A percentile compares a stretch with the other conserved stretches of the same genome.
Evolutionary conservation across 2,113 vertebrate species (phyloP).

Genomic region (Myrmophylax atrothorax): DNA sequence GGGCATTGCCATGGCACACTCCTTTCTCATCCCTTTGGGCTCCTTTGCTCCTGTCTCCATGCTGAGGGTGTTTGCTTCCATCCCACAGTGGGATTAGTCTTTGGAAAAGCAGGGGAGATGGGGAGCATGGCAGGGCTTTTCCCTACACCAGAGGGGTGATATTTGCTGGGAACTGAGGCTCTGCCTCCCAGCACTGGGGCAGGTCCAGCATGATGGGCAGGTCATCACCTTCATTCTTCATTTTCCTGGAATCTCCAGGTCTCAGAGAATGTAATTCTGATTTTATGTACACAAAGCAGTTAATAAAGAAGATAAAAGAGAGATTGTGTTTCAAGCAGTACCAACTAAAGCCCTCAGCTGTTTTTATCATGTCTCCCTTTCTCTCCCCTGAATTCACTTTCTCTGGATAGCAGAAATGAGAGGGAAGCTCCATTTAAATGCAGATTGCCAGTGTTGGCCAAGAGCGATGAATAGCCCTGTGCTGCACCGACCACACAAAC

Average conservation of each 20-base stretch:
- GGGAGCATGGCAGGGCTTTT: background rate
- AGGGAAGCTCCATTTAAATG: slow-evolving; percentile 60
- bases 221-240: background rate
- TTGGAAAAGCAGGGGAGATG: background rate
- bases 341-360: slow-evolving; percentile 17
- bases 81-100: rapidly evolving
- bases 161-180: background rate
- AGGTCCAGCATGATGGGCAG: rapidly evolving
- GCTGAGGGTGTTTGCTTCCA: background rate
- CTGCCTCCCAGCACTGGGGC: background rate
- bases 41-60: background rate
- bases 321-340: background rate
- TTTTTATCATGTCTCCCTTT: background rate
- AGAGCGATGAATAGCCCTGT: slow-evolving; percentile 30
- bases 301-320: slow-evolving; percentile 35
- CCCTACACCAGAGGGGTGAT: background rate
- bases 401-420: background rate
- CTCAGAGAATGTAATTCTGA: background rate
- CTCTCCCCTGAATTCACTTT: background rate
- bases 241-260: background rate
- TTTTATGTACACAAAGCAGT: slow-evolving; percentile 23
- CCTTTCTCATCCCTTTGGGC: background rate
- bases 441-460: slow-evolving; percentile 44
- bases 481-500: slow-evolving; percentile 6
- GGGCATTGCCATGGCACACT: background rate